Evolutionary conservation across 2,888 invertebrate species (phyloP), one percentile per base, ranked within the genome.

Genomic region (Petrolisthes manimaculis): DNA sequence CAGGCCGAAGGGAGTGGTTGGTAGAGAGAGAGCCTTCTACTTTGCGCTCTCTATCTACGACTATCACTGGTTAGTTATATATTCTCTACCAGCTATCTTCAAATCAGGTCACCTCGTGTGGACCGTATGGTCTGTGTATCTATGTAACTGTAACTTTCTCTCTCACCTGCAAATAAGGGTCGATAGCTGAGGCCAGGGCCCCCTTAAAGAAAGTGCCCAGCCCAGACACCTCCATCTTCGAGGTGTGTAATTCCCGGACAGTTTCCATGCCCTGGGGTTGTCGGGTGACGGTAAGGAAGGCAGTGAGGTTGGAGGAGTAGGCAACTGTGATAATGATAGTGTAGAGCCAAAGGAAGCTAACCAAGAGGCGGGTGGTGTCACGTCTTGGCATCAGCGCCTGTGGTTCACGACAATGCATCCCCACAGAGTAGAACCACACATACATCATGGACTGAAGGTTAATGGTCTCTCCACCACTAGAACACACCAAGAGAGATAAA

Each of bases 241-340:
- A 74, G n/a, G 77, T 69, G 83, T 86, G 55, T 53, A 90, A 84
- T 5, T 84, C 84, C 54, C 61, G 77, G 56, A 89, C 67, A 2
- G 91, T 91, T 56, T 91, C 83, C 69, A 90, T 87, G 37, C 91
- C 84, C 24, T 24, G 56, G n/a, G 91, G 90, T 18, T 12, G 55
- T 8, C 55, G 89, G 18, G 90, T 89, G 14, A 90, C 88, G n/a
- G 91, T 91, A 12, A 91, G 90, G 67, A 89, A 91, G 92, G 92
- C 69, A 92, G 92, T 91, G 92, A 91, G 85, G 81, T 90, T 91
- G 51, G 90, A 89, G 81, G 82, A 61, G 86, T 91, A 91, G 24
- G 89, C 91, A 9, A 83, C 86, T 51, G 89, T 88, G 83, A 91
- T 24, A 56, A 91, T 87, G 78, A 90, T 89, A 9, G 83, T 77